A percentile compares a stretch with the other conserved stretches of the same genome.
phyloP scores from a whole-genome alignment of 2,888 invertebrate genomes.

The Eupithecia pulchellata region DNA sequence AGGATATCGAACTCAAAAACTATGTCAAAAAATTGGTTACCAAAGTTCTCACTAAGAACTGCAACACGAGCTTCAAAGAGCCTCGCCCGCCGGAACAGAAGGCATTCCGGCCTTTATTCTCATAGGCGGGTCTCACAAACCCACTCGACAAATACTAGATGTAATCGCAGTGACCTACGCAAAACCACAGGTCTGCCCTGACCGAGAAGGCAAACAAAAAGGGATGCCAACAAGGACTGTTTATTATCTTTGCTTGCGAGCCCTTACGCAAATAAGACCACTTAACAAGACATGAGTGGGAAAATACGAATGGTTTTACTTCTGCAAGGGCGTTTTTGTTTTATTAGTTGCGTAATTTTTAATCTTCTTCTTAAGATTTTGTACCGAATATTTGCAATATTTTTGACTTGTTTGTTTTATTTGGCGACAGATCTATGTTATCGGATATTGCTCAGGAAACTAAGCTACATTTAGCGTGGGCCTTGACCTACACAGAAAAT shows the following conservation, averaged over 20 bases:
- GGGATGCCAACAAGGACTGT: slow-evolving; percentile 66
- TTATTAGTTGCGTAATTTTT: slow-evolving; percentile 16
- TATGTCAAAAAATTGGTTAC: neutral
- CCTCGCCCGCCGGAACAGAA: slow-evolving; percentile 27
- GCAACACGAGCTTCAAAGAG: neutral
- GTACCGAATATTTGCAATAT: neutral
- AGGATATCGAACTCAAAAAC: neutral
- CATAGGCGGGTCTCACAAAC: slow-evolving; percentile 19
- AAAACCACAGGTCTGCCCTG: slow-evolving; percentile 80
- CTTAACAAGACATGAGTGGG: slow-evolving; percentile 41
- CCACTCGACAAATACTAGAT: slow-evolving; percentile 28
- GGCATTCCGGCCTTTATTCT: slow-evolving; percentile 29
- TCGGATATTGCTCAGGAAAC: neutral
- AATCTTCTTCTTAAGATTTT: neutral
- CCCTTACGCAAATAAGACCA: slow-evolving; percentile 59
- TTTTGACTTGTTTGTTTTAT: neutral
- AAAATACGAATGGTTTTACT: slow-evolving; percentile 33
- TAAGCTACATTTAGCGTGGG: neutral
- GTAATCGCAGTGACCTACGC: slow-evolving; percentile 65
- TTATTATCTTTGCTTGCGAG: slow-evolving; percentile 74
- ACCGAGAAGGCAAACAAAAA: slow-evolving; percentile 72
- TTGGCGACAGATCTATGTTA: neutral
- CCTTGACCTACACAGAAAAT: neutral
- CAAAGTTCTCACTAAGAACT: neutral
- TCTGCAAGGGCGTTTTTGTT: slow-evolving; percentile 28